Conservation (phyloP, 1,140 invertebrate species). For the Conopomorpha cramerella region DNA sequence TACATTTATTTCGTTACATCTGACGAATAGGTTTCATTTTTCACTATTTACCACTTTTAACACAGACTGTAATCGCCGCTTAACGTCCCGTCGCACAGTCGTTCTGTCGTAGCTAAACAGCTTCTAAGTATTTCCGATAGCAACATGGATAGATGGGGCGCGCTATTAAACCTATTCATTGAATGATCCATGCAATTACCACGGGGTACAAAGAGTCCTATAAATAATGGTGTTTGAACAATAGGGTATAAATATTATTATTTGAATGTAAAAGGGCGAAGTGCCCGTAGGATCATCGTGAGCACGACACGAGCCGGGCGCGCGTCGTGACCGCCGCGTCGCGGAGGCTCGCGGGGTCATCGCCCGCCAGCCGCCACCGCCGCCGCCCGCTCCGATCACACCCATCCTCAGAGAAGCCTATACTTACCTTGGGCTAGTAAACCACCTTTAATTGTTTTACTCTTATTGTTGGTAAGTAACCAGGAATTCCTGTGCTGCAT, state of each 20-base stretch:
- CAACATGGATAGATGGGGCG: no score
- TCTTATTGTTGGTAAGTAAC: no score
- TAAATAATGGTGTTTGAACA: neutral
- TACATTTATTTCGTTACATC: no score
- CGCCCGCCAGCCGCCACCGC: constrained; percentile 28
- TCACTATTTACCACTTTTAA: no score
- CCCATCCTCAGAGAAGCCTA: neutral
- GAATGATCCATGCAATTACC: no score
- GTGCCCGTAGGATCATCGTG: constrained; percentile 16
- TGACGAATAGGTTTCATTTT: no score
- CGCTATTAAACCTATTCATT: no score
- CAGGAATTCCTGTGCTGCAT: no score
- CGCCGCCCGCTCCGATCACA: constrained; percentile 12
- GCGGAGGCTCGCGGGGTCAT: constrained; percentile 34
- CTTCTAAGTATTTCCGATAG: no score
- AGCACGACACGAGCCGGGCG: constrained; percentile 5
- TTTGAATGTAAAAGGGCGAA: constrained; percentile 12
- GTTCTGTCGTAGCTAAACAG: no score
- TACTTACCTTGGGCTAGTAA: neutral
- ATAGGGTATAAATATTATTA: neutral
- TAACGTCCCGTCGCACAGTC: no score
- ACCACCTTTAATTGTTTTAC: neutral
- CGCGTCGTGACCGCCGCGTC: constrained; percentile 10
- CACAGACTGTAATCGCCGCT: no score
- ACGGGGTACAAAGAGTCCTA: neutral